Conservation (phyloP, 2,113 vertebrate genomes). For the Ranitomeya imitator region DNA sequence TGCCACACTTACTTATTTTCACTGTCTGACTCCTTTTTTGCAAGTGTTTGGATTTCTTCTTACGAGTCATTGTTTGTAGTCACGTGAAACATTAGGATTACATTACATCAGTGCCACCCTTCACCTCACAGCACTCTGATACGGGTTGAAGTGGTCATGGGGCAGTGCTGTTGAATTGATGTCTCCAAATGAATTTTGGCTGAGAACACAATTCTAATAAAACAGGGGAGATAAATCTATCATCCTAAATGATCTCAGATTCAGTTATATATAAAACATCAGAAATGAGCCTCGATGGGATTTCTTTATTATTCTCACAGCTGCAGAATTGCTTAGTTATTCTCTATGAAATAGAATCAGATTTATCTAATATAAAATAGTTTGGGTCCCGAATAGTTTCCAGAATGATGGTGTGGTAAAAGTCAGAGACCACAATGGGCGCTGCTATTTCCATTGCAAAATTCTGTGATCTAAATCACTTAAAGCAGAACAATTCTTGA, state of each 20-base stretch:
- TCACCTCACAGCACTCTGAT: not conserved
- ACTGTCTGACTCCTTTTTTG: not conserved
- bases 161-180: not conserved
- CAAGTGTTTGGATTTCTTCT: not conserved
- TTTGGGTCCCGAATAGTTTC: slow-evolving; percentile 7
- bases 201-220: slow-evolving; percentile 4
- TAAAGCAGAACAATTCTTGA: not conserved
- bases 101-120: not conserved
- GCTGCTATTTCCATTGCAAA: not conserved
- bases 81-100: not conserved
- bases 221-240: slow-evolving; percentile 13
- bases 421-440: not conserved
- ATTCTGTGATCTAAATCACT: not conserved
- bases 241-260: slow-evolving; percentile 34
- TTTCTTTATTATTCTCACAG: slow-evolving; percentile 35
- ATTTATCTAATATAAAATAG: slow-evolving; percentile 10
- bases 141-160: not conserved
- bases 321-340: slow-evolving; percentile 42
- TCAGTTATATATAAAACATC: slow-evolving; percentile 35
- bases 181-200: slow-evolving; percentile 7
- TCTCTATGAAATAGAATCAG: slow-evolving; percentile 24
- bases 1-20: not conserved
- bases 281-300: slow-evolving; percentile 25
- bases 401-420: not conserved
- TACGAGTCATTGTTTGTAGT: not conserved